Conservation (phyloP, 1,140 invertebrate genomes). For the Psix sp. region DNA sequence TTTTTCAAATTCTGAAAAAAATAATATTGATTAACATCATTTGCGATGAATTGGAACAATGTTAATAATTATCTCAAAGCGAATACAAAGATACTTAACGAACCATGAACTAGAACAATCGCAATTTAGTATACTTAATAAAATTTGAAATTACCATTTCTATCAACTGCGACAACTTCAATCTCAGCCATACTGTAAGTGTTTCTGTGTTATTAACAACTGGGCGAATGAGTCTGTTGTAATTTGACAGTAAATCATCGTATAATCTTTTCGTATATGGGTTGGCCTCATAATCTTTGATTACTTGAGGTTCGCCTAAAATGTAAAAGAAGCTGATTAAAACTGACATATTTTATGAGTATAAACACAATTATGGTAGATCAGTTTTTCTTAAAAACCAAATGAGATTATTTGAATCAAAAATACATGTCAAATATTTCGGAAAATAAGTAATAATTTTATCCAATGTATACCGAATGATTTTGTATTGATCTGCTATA, state of each 20-base stretch:
- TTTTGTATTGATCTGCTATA: too few relatives aligned
- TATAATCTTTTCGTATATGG: conserved; percentile 94
- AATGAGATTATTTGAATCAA: too few relatives aligned
- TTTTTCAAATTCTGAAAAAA: conserved; percentile 87
- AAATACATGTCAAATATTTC: too few relatives aligned
- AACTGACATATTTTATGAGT: background rate
- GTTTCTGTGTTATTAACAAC: conserved; percentile 96
- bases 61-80: too few relatives aligned
- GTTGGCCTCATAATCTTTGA: conserved; percentile 85
- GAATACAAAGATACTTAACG: background rate
- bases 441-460: conserved; percentile 1
- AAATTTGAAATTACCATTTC: conserved; percentile 88
- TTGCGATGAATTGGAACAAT: too few relatives aligned
- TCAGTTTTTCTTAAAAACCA: too few relatives aligned
- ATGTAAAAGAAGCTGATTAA: conserved; percentile 2
- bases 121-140: background rate
- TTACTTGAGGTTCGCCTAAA: conserved; percentile 65
- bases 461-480: background rate
- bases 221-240: conserved; percentile 96
- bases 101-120: background rate
- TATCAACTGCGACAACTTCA: conserved; percentile 96
- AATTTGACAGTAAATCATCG: conserved; percentile 95
- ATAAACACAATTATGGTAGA: background rate
- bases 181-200: conserved; percentile 91
- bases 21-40: too few relatives aligned